Percentiles rank a stretch among this genome's conserved stretches.
phyloP scores from a whole-genome alignment of 2,113 vertebrate genomes.

The Scatophagus argus region DNA sequence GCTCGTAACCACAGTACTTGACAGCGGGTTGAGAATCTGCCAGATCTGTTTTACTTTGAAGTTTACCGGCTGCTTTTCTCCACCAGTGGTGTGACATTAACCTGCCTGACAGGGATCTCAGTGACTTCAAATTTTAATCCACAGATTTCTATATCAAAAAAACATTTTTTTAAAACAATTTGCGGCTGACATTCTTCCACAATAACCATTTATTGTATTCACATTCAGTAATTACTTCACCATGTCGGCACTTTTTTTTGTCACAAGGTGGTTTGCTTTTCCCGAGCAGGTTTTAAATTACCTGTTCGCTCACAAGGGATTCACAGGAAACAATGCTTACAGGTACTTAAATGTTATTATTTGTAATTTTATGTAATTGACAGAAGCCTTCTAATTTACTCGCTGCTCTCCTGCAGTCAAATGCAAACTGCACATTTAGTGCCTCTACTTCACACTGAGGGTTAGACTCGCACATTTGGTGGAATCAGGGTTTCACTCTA shows the following conservation, averaged over 20 bases:
- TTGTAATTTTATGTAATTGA: slow-evolving; percentile 24
- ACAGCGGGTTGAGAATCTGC: slow-evolving; percentile 61
- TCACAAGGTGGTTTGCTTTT: background rate
- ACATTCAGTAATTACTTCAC: background rate
- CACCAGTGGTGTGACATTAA: background rate
- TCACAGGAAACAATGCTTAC: background rate
- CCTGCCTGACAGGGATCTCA: slow-evolving; percentile 28
- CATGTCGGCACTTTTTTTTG: background rate
- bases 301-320: background rate
- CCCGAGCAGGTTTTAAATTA: background rate
- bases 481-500: too few relatives aligned
- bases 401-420: background rate
- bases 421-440: slow-evolving; percentile 1
- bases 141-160: background rate
- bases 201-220: background rate
- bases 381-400: background rate
- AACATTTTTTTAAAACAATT: background rate
- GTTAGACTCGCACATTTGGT: background rate
- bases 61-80: slow-evolving; percentile 41
- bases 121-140: background rate
- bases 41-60: slow-evolving; percentile 48
- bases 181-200: background rate
- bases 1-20: slow-evolving; percentile 20
- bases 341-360: slow-evolving; percentile 17
- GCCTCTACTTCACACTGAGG: background rate